These are phyloP conservation scores for Rhagonycha lutea DNA, from an alignment of 2,888 invertebrate species.

Conservation along the genomic window DNA sequence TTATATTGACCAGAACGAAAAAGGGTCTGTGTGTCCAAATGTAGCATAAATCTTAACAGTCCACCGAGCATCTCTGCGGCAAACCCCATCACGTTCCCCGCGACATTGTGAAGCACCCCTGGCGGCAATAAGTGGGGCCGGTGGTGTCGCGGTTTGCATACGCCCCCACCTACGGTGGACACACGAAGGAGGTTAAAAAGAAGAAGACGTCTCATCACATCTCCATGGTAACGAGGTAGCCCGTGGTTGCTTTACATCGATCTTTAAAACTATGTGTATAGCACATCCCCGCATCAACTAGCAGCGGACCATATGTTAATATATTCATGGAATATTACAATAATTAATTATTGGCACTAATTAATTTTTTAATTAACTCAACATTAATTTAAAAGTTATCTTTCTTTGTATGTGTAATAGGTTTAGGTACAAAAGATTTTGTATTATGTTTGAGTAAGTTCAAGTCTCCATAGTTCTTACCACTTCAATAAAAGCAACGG, in stretches of 20 bases:
- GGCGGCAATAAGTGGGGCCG: constrained; percentile 40
- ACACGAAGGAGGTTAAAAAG: constrained; percentile 57
- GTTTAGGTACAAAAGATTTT: not conserved
- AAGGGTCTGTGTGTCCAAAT: constrained; percentile 17
- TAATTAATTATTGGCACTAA: constrained; percentile 16
- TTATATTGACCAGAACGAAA: constrained; percentile 7
- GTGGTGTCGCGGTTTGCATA: constrained; percentile 47
- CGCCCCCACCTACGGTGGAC: constrained; percentile 50
- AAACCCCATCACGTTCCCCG: constrained; percentile 27
- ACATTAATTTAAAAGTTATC: not conserved
- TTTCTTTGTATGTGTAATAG: not conserved
- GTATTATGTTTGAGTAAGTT: not conserved
- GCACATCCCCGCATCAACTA: constrained; percentile 40
- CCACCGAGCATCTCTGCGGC: constrained; percentile 29
- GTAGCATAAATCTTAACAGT: constrained; percentile 28
- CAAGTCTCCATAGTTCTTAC: not conserved
- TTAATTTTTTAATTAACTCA: constrained; percentile 11
- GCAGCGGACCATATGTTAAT: constrained; percentile 36
- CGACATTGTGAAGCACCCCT: constrained; percentile 33
- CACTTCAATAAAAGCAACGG: not conserved
- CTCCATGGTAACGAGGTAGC: constrained; percentile 59
- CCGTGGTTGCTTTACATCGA: constrained; percentile 58
- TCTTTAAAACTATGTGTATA: constrained; percentile 55
- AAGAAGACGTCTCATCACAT: constrained; percentile 58
- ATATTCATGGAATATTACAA: constrained; percentile 14